phyloP scores from a whole-genome alignment of 2,797 vertebrate genomes.

The Enteromius paludinosus region DNA sequence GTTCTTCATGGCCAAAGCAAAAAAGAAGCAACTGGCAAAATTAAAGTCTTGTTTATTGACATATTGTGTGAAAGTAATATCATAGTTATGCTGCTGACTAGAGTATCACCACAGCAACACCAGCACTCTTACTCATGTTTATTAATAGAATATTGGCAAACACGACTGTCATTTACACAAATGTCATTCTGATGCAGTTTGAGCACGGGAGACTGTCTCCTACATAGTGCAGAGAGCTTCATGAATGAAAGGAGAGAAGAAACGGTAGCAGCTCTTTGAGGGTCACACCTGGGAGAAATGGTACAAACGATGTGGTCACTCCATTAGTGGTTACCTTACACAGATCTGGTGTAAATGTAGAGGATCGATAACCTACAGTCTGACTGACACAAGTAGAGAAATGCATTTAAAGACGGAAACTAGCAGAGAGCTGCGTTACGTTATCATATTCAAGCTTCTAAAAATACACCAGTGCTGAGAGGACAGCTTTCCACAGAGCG shows the following conservation, averaged over 20 bases:
- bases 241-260: constrained; percentile 39
- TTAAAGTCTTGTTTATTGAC: background rate
- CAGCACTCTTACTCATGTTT: background rate
- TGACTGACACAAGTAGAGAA: constrained; percentile 40
- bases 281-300: constrained; percentile 45
- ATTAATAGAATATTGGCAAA: constrained; percentile 7
- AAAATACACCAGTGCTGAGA: constrained; percentile 57
- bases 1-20: background rate
- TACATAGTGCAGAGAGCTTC: background rate
- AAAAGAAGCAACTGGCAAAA: background rate
- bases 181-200: background rate
- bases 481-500: constrained; percentile 45
- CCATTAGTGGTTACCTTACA: constrained; percentile 53
- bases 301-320: constrained; percentile 52
- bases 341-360: constrained; percentile 46
- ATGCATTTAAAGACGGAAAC: constrained; percentile 20
- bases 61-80: background rate
- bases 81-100: background rate
- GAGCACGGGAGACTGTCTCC: background rate
- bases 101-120: constrained; percentile 1
- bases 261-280: constrained; percentile 43
- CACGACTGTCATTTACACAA: background rate
- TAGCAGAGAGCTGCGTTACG: constrained; percentile 33
- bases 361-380: constrained; percentile 50
- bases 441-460: constrained; percentile 55